phyloP scores from a whole-genome alignment of 2,888 invertebrate species.

The Suillia variegata region DNA sequence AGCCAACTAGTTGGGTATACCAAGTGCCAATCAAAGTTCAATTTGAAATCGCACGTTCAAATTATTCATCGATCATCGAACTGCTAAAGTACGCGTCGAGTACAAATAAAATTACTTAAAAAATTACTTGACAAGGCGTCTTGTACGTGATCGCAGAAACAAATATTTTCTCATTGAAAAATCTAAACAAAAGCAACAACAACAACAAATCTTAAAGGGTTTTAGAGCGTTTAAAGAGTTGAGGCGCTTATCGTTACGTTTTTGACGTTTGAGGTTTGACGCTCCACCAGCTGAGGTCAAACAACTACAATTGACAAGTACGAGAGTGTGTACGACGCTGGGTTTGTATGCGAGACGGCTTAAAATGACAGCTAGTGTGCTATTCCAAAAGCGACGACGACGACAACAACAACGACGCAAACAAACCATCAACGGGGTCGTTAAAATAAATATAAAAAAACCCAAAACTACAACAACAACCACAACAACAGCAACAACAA shows the following conservation, averaged over 20 bases:
- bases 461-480: background rate
- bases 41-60: constrained; percentile 27
- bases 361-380: background rate
- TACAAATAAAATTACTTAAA: constrained; percentile 30
- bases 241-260: background rate
- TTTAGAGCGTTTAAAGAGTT: no score
- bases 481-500: background rate
- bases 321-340: no score
- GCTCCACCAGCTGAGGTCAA: constrained; percentile 21
- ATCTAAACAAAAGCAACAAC: constrained; percentile 43
- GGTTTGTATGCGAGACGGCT: background rate
- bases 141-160: constrained; percentile 47
- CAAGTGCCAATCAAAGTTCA: background rate
- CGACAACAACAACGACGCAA: no score
- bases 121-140: constrained; percentile 25
- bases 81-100: constrained; percentile 23
- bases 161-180: constrained; percentile 47
- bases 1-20: no score
- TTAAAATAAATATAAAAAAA: constrained; percentile 2
- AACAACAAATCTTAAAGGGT: no score
- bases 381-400: background rate
- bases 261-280: background rate
- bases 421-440: constrained; percentile 20
- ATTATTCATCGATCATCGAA: constrained; percentile 39
- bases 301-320: constrained; percentile 13